A percentile compares a stretch with the other conserved stretches of the same genome.
phyloP scores from a whole-genome alignment of 2,797 vertebrate species.

The Lemur catta region DNA sequence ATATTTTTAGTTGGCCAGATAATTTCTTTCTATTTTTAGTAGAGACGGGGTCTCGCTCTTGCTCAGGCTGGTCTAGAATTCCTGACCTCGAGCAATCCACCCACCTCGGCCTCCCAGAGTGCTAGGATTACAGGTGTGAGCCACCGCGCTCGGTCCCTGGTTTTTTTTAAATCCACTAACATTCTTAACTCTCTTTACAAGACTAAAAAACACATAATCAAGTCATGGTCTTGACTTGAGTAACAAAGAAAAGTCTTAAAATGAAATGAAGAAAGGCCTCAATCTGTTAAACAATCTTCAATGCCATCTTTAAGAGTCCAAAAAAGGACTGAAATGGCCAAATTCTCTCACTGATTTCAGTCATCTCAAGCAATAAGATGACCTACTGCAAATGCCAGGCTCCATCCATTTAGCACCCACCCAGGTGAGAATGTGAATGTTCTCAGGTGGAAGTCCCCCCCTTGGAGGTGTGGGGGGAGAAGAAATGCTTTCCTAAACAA shows the following conservation, averaged over 20 bases:
- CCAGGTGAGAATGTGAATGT: background rate
- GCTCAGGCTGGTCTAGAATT: too few relatives aligned
- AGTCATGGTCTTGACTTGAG: background rate
- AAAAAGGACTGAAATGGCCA: background rate
- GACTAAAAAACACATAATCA: background rate
- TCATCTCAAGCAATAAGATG: background rate
- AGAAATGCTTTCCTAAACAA: background rate
- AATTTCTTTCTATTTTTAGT: too few relatives aligned
- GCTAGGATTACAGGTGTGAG: too few relatives aligned
- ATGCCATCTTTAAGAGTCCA: background rate
- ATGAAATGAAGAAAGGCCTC: background rate
- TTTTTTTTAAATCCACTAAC: background rate
- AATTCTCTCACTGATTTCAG: background rate
- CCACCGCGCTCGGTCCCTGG: too few relatives aligned
- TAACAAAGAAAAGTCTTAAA: background rate
- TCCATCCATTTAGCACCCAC: accelerated
- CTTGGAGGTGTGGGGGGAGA: accelerated
- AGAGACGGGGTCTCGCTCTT: too few relatives aligned
- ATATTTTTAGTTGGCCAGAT: too few relatives aligned
- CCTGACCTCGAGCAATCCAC: too few relatives aligned
- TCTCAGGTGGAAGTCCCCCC: background rate
- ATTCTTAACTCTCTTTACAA: background rate
- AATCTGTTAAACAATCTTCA: background rate
- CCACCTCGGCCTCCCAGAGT: too few relatives aligned
- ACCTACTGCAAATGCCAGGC: accelerated